Evolutionary conservation across 2,113 vertebrate genomes (phyloP), one percentile per base, ranked within the genome.

Genomic region (Mustelus asterias): DNA sequence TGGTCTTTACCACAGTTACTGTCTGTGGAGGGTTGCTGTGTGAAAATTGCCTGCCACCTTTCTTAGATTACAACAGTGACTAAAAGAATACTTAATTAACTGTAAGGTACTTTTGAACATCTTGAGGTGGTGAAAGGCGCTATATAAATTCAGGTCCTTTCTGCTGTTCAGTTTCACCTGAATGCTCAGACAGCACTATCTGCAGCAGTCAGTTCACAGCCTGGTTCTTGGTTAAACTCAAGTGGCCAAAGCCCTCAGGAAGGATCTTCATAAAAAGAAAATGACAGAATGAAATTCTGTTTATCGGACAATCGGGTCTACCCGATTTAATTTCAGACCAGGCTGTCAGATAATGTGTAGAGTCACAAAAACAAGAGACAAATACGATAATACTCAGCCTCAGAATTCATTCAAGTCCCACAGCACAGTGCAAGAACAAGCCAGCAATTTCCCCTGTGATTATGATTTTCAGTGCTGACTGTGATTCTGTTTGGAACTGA

Each of bases 291-390:
- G 89, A 93, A 65, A 93, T 37, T 44, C 80, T 22, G 37, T 37
- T 1, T 83, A 18, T 83, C 33, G 18, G 18, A 93, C 89, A 93
- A 24, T 22, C 60, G 18, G 16, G n/a, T 16, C 60, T 90, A 60
- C 80, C 89, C 22, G 60, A 65, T 93, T 93, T 93, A 93, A 93
- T 93, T 93, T 65, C 33, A 93, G 89, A 67, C 89, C 8, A 65
- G 60, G 60, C 89, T 93, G 89, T n/a, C 60, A 93, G 63, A 93
- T 65, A 93, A 93, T 60, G 63, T 65, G 89, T 92, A 92, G 65
- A 92, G 33, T n/a, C 89, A 37, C 86, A 20, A 92, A 92, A 92
- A n/a, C 89, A 90, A 90, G 33, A 90, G 88, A 90, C 88, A 93
- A 89, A 92, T 65, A 41, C 18, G 5, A 44, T 83, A 83, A 93